Conservation (phyloP, 2,797 vertebrate genomes). For the Onychomys arenicola region DNA sequence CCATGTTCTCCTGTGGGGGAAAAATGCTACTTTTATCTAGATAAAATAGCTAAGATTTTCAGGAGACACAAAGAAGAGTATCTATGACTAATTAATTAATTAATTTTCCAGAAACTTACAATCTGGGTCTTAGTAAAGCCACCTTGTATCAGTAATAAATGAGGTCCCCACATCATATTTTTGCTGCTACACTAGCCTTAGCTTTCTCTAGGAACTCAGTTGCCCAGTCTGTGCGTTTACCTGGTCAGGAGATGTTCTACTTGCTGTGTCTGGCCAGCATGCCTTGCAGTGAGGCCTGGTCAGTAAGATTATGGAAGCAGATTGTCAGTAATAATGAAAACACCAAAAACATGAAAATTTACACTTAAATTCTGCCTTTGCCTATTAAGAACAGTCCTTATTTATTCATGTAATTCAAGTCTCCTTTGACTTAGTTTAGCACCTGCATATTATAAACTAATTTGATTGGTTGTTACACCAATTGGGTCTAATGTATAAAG, state of each 20-base stretch:
- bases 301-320: background rate
- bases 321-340: background rate
- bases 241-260: background rate
- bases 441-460: background rate
- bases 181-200: background rate
- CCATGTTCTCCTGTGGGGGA: background rate
- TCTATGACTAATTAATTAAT: background rate
- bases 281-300: background rate
- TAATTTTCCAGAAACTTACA: slow-evolving; percentile 31
- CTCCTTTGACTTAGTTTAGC: background rate
- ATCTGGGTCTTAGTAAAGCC: background rate
- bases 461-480: background rate
- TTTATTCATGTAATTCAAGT: background rate
- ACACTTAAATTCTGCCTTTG: background rate
- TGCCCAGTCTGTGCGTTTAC: background rate
- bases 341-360: background rate
- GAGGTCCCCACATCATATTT: background rate
- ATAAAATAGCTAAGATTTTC: background rate
- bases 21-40: slow-evolving; percentile 47
- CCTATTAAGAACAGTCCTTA: background rate
- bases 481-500: background rate
- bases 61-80: background rate
- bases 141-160: background rate
- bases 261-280: background rate
- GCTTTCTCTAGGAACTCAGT: background rate